Evolutionary conservation across 2,113 vertebrate species (phyloP).

Genomic region (Myrmophylax atrothorax): DNA sequence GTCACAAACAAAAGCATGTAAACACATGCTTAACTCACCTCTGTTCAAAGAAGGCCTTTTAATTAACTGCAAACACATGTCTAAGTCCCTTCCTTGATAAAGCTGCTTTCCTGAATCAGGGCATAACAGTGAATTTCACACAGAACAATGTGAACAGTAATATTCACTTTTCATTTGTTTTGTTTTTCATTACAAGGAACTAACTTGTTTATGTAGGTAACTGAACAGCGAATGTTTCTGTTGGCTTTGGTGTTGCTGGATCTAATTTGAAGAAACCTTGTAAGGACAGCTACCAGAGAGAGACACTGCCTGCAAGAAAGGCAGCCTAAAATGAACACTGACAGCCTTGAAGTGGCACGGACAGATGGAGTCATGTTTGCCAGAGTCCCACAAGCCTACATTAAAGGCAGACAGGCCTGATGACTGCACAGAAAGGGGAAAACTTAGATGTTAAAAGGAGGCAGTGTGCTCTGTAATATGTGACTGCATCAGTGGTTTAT

Average conservation of each 20-base stretch:
- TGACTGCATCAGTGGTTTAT: not conserved
- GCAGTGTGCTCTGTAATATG: not conserved
- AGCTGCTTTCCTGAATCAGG: not conserved
- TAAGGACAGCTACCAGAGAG: conserved; percentile 24
- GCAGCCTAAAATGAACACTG: not conserved
- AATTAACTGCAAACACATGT: not conserved
- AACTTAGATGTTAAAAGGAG: conserved; percentile 20
- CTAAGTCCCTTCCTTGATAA: conserved; percentile 8
- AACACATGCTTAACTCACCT: not conserved
- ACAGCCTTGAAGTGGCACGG: conserved; percentile 59
- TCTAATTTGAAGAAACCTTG: conserved; percentile 12
- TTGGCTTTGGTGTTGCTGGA: not conserved
- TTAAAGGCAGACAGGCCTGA: conserved; percentile 42
- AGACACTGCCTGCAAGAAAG: not conserved
- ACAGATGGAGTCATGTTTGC: conserved; percentile 55
- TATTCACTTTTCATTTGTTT: not conserved
- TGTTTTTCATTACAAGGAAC: not conserved
- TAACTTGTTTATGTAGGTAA: not conserved
- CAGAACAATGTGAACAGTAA: not conserved
- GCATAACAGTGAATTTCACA: not conserved
- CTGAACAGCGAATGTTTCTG: not conserved
- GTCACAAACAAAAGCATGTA: not conserved
- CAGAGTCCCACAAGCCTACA: conserved; percentile 25
- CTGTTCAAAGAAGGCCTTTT: not conserved
- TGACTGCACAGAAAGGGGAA: conserved; percentile 34